phyloP scores from a whole-genome alignment of 2,797 vertebrate genomes.

The Mormyrus hasselquistii region DNA sequence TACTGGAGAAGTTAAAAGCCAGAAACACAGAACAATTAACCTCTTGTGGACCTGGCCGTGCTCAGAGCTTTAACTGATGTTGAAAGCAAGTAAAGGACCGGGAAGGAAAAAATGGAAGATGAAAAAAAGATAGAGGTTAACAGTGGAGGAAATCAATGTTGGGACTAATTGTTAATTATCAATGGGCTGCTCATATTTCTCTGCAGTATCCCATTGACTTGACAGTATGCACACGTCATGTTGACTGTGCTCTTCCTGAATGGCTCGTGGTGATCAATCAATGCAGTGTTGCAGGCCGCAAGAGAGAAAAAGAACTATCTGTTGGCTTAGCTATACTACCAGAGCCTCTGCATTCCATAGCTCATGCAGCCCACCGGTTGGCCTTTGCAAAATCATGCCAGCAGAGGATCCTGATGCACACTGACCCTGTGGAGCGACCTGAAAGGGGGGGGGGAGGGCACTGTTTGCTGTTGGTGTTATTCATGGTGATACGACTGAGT shows the following conservation, averaged over 20 bases:
- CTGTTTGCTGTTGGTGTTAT: background rate
- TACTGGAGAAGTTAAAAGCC: constrained; percentile 74
- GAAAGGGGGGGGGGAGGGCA: background rate
- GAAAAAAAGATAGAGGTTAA: background rate
- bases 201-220: background rate
- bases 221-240: background rate
- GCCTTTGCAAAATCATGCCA: background rate
- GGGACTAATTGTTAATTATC: constrained; percentile 38
- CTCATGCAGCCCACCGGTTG: no score
- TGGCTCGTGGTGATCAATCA: background rate
- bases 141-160: constrained; percentile 31
- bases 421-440: background rate
- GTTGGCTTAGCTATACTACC: background rate
- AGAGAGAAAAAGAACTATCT: background rate
- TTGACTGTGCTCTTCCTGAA: background rate
- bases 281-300: background rate
- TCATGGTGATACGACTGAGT: background rate
- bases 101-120: background rate
- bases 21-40: constrained; percentile 68
- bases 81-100: background rate
- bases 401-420: background rate
- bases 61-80: background rate
- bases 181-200: constrained; percentile 23
- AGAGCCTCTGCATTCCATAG: background rate
- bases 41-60: constrained; percentile 42